Base-by-base conservation (phyloP, 2,888 invertebrate genomes). In the Hylaea fasciaria region DNA sequence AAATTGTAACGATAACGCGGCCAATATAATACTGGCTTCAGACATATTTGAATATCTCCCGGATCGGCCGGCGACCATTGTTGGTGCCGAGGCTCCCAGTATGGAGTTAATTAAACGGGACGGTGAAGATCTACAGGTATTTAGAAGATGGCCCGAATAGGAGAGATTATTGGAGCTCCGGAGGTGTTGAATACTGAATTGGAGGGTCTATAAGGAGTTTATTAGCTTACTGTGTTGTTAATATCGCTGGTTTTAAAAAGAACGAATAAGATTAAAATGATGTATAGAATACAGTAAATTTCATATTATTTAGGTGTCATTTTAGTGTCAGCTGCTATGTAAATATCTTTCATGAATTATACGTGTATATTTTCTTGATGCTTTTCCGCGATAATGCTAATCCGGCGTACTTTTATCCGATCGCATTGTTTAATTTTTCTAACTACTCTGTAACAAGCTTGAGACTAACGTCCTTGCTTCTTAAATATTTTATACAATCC, bases 71-170 rank as follows among this genome's bases (percentile, higher is more conserved):
- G 22, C 78, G 69, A 81, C 87, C 85, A 90, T 92, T 91, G 91
- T 92, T 89, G 86, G 83, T 81, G 76, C 29, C 35, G 47, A 35
- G 50, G 45, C 51, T 56, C 91, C 91, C 81, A 87, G 90, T 90
- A 91, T 91, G 92, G 92, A 91, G 91, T 92, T 92, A 92, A 92
- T 92, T 92, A 91, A 90, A 87, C 85, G 87, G 86, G 86, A 85
- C 54, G 59, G 80, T 85, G 81, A 83, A 87, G 86, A 88, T 89
- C 84, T 85, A 86, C 78, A 81, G 86, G 89, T 86, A 89, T 91
- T 88, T 85, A 86, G 84, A 84, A 80, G 78, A 76, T 79, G 79
- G 75, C 71, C 72, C 72, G 76, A 80, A 81, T 77, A 76, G 68
- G 74, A 56, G 66, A 66, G 73, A 76, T 78, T 82, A 78, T 79